A percentile compares a stretch with the other conserved stretches of the same genome.
Conservation (phyloP, 2,888 invertebrate genomes). For the Drosophila basisetae region DNA sequence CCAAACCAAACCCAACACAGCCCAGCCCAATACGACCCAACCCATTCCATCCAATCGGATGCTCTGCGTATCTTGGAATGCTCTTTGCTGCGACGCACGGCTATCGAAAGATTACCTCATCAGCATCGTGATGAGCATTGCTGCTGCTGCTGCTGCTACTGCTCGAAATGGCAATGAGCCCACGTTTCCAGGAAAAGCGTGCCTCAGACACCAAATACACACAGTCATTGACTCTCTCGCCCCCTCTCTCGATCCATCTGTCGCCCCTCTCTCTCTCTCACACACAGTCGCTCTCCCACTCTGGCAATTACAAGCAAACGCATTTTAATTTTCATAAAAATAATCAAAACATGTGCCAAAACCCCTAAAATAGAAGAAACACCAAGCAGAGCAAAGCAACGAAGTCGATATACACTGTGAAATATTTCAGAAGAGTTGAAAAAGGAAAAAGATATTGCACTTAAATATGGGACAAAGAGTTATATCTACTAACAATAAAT, state of each 20-base stretch:
- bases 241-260: not conserved
- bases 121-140: constrained; percentile 47
- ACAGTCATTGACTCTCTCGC: constrained; percentile 21
- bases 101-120: constrained; percentile 68
- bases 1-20: constrained; percentile 9
- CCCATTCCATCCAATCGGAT: not conserved
- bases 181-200: constrained; percentile 74
- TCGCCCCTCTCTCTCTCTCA: not conserved
- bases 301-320: constrained; percentile 77
- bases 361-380: not conserved
- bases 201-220: constrained; percentile 53
- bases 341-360: constrained; percentile 79
- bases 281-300: constrained; percentile 1
- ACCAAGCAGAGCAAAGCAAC: not conserved
- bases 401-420: constrained; percentile 32
- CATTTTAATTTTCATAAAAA: constrained; percentile 80
- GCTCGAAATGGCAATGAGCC: constrained; percentile 75
- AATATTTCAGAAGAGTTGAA: not conserved
- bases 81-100: constrained; percentile 25
- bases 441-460: not conserved
- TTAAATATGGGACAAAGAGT: not conserved
- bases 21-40: constrained; percentile 9
- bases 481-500: not conserved
- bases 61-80: constrained; percentile 9
- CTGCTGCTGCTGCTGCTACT: constrained; percentile 6